Base-by-base conservation (phyloP, 2,113 vertebrate genomes). In the Centropus bengalensis region DNA sequence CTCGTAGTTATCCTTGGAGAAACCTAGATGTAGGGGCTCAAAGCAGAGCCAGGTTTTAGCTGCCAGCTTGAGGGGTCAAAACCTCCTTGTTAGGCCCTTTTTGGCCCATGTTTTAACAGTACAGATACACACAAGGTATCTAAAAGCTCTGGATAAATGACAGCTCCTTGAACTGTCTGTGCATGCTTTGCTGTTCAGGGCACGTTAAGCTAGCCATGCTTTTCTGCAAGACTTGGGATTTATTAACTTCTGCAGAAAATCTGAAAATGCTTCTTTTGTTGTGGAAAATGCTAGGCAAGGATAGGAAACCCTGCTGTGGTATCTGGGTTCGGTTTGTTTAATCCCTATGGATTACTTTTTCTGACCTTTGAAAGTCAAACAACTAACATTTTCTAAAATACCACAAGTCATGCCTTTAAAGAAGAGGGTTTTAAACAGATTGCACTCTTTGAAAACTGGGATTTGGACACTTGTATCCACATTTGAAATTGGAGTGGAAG, bases 381-480 rank as follows among this genome's bases (percentile, higher is more conserved):
- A 30, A 33, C 28, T 74, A 95, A 81, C 79, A 81, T 91, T 97
- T 95, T 93, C 56, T 68, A 14, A 94, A 91, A 85, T 75, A 77
- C 91, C 85, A 68, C 82, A 93, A 95, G 85, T 96, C 92, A 69
- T 85, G 88, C 30, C 23, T 94, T 91, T 90, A 78, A 88, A 93
- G 59, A 88, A 63, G 30, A 10, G 16, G 47, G 26, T 80, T 85
- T 92, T 69, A 73, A 73, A n/a, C 51, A 33, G 18, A 40, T 89
- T 42, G 23, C 4, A 2, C 55, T 88, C 94, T 27, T 62, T 74
- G 51, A 66, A 82, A 94, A 91, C 82, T 59, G 71, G 11, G 32
- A 36, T 28, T 87, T 83, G 30, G 59, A 75, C 54, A 17, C 67
- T 94, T 90, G 18, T 23, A 9, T 76, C 24, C 51, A 10, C 33